Percentiles rank a stretch among this genome's conserved stretches.
Evolutionary conservation across 2,888 invertebrate genomes (phyloP).

Genomic region (Sceliomorpha sp.): DNA sequence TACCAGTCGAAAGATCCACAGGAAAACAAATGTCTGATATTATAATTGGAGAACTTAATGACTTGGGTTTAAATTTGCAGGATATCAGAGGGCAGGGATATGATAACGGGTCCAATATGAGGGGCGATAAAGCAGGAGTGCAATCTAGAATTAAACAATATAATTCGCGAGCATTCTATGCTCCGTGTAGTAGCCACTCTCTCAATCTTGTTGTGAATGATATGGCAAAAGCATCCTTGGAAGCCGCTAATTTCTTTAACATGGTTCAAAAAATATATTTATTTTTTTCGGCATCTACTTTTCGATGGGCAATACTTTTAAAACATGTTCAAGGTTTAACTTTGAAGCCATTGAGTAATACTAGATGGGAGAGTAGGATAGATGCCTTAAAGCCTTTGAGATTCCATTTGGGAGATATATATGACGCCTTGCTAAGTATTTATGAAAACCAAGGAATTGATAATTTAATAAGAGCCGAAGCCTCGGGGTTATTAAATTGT

Average conservation of each 20-base stretch:
- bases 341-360: constrained; percentile 55
- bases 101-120: constrained; percentile 72
- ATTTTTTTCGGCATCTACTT: constrained; percentile 42
- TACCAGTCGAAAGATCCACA: constrained; percentile 24
- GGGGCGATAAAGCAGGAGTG: constrained; percentile 69
- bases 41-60: constrained; percentile 34
- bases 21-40: constrained; percentile 29
- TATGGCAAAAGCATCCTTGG: constrained; percentile 45
- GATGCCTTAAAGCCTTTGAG: constrained; percentile 52
- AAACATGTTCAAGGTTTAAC: constrained; percentile 48
- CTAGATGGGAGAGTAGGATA: constrained; percentile 55
- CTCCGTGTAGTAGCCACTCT: constrained; percentile 36
- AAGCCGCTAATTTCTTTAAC: constrained; percentile 62
- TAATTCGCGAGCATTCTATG: constrained; percentile 44
- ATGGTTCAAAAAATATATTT: constrained; percentile 32
- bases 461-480: constrained; percentile 14
- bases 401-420: constrained; percentile 45
- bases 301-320: constrained; percentile 48
- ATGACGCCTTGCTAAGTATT: constrained; percentile 49
- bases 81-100: constrained; percentile 70
- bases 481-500: constrained; percentile 16
- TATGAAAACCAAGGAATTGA: constrained; percentile 21
- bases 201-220: constrained; percentile 40
- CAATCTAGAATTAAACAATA: constrained; percentile 67
- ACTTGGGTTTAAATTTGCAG: constrained; percentile 62